Evolutionary conservation across 2,888 invertebrate genomes (phyloP), one percentile per base, ranked within the genome.

Genomic region (Epicampocera succincta): DNA sequence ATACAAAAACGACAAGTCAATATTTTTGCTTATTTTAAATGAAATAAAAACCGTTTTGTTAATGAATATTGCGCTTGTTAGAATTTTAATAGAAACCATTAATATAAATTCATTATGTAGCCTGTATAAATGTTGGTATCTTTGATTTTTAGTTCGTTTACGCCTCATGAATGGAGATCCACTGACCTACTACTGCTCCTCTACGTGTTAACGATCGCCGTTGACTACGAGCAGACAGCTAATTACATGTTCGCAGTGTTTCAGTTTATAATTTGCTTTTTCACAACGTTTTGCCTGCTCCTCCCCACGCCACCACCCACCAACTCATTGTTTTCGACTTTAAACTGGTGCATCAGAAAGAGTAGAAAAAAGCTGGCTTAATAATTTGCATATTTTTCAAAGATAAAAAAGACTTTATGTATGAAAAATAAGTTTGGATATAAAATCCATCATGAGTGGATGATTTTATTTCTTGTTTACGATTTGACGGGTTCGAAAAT

Each of bases 131-230:
- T 17, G 29, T 40, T 33, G 33, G 33, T 33, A 33, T 33, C 33
- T 33, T 33, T 33, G 33, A 33, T 33, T 33, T 33, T 33, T 69
- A 21, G 29, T 61, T 15, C 61, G 61, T 29, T 52, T 46, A 21
- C 54, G 33, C 17, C 54, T 71, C 29, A 44, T 72, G 71, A 54
- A 17, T 15, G 17, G 46, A 65, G 65, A 71, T 72, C 71, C 50
- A 66, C 71, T 78, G 77, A 78, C 77, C 77, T 78, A 78, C 77
- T 78, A 65, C 58, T 78, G 48, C 46, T n/a, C 17, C 15, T 46
- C 9, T 69, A 69, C 76, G 76, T 76, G 69, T 38, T 54, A 69
- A 76, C 61, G 69, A 69, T 76, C 44, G 19, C 21, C 42, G 19
- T 33, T 42, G 46, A 61, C 19, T 44, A n/a, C 15, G n/a, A 46